These are phyloP conservation scores for Neuroterus valhalla DNA, from an alignment of 1,140 invertebrate species.

Conservation along the genomic window DNA sequence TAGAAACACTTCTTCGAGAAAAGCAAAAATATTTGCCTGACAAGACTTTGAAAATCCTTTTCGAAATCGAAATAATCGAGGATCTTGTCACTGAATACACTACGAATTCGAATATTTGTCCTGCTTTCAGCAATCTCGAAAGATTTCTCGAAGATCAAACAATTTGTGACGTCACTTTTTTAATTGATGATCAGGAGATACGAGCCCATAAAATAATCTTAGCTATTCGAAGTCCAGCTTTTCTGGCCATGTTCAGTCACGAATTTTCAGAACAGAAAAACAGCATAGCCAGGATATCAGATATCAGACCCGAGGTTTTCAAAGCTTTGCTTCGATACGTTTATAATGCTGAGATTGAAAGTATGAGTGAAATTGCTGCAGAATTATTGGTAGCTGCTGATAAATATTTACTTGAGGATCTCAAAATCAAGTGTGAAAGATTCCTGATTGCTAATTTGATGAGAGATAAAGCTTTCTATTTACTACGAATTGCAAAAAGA, in stretches of 20 bases:
- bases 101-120: not conserved
- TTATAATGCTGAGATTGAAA: not conserved
- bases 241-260: constrained; percentile 13
- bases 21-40: not conserved
- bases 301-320: not conserved
- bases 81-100: not conserved
- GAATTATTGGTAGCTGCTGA: constrained; percentile 7
- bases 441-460: not conserved
- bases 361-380: not conserved
- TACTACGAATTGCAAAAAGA: not conserved
- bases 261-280: not conserved
- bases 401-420: constrained; percentile 1
- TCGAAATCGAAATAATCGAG: not conserved
- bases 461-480: not conserved
- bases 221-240: not conserved
- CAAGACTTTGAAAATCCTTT: not conserved
- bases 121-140: not conserved
- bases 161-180: constrained; percentile 1
- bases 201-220: not conserved
- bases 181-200: not conserved
- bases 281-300: not conserved
- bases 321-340: not conserved
- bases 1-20: not conserved
- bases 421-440: constrained; percentile 1
- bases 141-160: not conserved